A percentile compares a stretch with the other conserved stretches of the same genome.
Conservation (phyloP, 2,797 vertebrate genomes). For the Pteropus rufus region DNA sequence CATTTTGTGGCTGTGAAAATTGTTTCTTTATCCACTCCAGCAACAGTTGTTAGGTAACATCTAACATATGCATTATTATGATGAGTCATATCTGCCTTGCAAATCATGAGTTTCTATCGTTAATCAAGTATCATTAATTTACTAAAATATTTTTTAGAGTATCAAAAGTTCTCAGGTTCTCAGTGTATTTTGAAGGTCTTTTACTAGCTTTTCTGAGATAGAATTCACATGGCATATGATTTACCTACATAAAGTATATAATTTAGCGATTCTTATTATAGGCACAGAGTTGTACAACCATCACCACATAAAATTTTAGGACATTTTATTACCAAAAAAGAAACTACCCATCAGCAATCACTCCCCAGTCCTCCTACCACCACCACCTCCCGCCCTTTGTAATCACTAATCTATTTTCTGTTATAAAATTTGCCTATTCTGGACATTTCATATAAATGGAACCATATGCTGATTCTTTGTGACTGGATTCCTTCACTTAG, state of each 20-base stretch:
- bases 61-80: not conserved
- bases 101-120: not conserved
- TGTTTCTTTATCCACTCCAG: slow-evolving; percentile 37
- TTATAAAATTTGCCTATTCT: not conserved
- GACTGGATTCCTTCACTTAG: not conserved
- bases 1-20: slow-evolving; percentile 66
- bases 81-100: slow-evolving; percentile 50
- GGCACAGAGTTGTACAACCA: not conserved
- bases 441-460: not conserved
- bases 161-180: not conserved
- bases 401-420: not conserved
- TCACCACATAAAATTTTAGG: not conserved
- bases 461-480: not conserved
- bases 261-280: not conserved
- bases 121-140: slow-evolving; percentile 24
- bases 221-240: not conserved
- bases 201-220: not conserved
- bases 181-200: not conserved
- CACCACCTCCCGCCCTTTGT: not conserved
- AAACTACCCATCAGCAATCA: not conserved
- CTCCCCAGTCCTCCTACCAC: not conserved
- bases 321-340: not conserved
- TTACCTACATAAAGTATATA: not conserved
- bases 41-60: slow-evolving; percentile 8
- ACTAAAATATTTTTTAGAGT: not conserved